A percentile compares a stretch with the other conserved stretches of the same genome.
Conservation (phyloP, 2,113 vertebrate species). For the Pelobates fuscus region DNA sequence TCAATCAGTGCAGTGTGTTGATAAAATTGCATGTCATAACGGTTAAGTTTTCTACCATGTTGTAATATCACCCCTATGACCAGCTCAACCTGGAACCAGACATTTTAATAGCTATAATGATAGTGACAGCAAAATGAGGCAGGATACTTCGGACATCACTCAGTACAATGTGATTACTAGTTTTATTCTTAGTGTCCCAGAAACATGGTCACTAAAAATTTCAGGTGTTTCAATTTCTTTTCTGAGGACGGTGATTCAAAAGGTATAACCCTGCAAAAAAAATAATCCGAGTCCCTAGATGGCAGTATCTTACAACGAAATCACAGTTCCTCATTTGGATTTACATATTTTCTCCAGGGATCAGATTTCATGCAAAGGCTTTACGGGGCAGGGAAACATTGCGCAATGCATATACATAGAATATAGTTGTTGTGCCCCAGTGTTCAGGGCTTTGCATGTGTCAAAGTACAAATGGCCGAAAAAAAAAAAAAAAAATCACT, state of each 20-base stretch:
- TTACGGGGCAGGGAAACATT: neutral
- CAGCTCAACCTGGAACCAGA: too few relatives aligned
- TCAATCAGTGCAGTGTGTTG: too few relatives aligned
- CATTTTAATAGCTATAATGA: too few relatives aligned
- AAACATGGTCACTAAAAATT: neutral
- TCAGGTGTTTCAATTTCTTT: neutral
- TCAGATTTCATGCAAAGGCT: conserved; percentile 23
- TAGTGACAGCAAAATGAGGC: too few relatives aligned
- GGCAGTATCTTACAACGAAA: conserved; percentile 8
- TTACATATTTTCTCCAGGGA: neutral
- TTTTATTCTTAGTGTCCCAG: conserved; percentile 11
- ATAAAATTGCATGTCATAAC: too few relatives aligned
- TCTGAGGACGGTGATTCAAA: neutral
- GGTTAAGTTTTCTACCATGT: too few relatives aligned
- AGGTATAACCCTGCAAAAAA: too few relatives aligned
- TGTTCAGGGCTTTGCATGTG: neutral
- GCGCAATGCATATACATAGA: conserved; percentile 12
- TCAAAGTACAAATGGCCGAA: conserved; percentile 16
- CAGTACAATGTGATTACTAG: conserved; percentile 47
- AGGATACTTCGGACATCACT: conserved; percentile 50
- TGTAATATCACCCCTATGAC: too few relatives aligned
- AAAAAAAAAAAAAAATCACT: conserved; percentile 31
- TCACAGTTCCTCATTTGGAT: neutral
- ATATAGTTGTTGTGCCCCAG: neutral
- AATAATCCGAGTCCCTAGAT: neutral